These are phyloP conservation scores for Cotesia vestalis DNA, from an alignment of 1,140 invertebrate genomes.

Conservation along the genomic window DNA sequence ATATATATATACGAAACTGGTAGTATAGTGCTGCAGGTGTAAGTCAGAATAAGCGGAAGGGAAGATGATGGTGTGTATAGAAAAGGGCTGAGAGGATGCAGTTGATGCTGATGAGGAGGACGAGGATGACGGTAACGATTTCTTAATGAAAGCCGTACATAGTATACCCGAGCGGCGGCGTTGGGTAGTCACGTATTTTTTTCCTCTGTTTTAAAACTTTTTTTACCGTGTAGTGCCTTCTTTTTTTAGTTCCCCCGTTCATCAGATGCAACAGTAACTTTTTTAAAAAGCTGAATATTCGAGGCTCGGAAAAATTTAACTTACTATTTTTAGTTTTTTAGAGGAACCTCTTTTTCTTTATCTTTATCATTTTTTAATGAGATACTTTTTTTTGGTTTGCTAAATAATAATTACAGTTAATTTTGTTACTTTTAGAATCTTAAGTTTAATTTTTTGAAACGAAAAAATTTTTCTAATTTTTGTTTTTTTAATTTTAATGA, in stretches of 20 bases:
- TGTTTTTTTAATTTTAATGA: too few species aligned
- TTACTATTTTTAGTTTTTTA: too few species aligned
- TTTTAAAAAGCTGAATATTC: too few species aligned
- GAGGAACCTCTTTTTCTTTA: too few species aligned
- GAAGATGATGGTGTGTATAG: conserved; percentile 5
- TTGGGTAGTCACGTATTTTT: conserved; percentile 32
- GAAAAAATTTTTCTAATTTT: too few species aligned
- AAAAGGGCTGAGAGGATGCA: conserved; percentile 28
- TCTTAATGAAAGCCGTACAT: conserved; percentile 53
- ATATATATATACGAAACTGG: background rate
- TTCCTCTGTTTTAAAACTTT: conserved; percentile 4
- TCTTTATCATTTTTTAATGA: too few species aligned
- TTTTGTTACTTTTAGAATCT: too few species aligned
- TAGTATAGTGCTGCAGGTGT: conserved; percentile 10
- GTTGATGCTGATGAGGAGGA: conserved; percentile 50
- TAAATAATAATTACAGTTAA: too few species aligned
- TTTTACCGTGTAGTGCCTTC: background rate
- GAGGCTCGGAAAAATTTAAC: too few species aligned
- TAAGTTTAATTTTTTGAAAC: too few species aligned
- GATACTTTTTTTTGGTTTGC: too few species aligned
- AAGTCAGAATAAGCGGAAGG: conserved; percentile 8
- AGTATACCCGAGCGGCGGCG: conserved; percentile 27
- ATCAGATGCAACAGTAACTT: too few species aligned
- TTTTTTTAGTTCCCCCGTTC: background rate
- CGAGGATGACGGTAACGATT: conserved; percentile 55